Percentiles rank a stretch among this genome's conserved stretches.
Evolutionary conservation across 1,140 invertebrate species (phyloP).

Genomic region (Dendroctonus valens): DNA sequence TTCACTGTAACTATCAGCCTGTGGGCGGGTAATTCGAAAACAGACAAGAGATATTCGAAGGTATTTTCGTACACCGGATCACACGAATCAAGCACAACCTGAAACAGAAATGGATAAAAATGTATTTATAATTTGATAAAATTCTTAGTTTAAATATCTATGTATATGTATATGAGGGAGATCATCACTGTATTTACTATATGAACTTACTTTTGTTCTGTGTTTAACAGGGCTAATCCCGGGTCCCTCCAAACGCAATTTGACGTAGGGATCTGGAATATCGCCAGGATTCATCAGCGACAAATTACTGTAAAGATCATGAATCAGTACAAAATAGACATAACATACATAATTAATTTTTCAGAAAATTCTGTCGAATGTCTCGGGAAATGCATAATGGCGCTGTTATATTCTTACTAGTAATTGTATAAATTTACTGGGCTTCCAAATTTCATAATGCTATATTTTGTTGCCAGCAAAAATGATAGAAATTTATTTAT

Average conservation of each 20-base stretch:
- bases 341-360: no score
- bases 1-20: slow-evolving; percentile 75
- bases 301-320: slow-evolving; percentile 63
- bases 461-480: no score
- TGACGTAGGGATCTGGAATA: slow-evolving; percentile 92
- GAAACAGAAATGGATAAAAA: slow-evolving; percentile 32
- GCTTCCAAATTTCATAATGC: no score
- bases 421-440: no score
- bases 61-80: slow-evolving; percentile 88
- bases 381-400: no score
- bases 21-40: slow-evolving; percentile 67
- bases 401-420: no score
- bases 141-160: not conserved
- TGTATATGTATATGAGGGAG: no score
- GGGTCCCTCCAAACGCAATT: slow-evolving; percentile 84
- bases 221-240: slow-evolving; percentile 79
- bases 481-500: no score
- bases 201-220: slow-evolving; percentile 68
- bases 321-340: no score
- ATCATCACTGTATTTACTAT: not conserved
- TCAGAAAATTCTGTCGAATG: no score
- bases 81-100: slow-evolving; percentile 80
- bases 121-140: no score
- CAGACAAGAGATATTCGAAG: slow-evolving; percentile 78
- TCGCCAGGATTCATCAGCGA: slow-evolving; percentile 80